Percentiles rank a stretch among this genome's conserved stretches.
Conservation (phyloP, 1,140 invertebrate species). For the Drosophila cardini region DNA sequence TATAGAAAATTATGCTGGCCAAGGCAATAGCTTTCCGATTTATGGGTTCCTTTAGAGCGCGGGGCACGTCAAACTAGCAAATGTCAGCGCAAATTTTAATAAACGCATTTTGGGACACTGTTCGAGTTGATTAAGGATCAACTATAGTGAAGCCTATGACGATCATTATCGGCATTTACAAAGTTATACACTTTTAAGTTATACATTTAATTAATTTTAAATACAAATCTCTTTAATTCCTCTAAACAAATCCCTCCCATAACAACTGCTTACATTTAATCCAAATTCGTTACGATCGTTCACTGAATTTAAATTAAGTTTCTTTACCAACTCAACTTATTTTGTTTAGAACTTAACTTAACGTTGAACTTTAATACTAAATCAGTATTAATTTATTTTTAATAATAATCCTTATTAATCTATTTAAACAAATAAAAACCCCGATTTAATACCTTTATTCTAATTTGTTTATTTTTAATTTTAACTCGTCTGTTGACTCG, state of each 20-base stretch:
- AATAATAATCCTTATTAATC: slow-evolving; percentile 3
- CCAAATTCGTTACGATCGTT: no score
- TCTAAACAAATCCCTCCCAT: no score
- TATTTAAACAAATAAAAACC: neutral
- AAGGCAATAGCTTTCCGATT: slow-evolving; percentile 54
- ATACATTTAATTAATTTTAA: no score
- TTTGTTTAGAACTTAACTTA: neutral
- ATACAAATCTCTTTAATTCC: no score
- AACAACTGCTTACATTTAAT: no score
- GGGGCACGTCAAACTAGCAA: slow-evolving; percentile 31
- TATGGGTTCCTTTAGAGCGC: slow-evolving; percentile 6
- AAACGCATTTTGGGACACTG: slow-evolving; percentile 73
- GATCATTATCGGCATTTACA: slow-evolving; percentile 62
- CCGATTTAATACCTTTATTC: no score
- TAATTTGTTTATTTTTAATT: no score
- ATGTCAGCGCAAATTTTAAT: slow-evolving; percentile 66
- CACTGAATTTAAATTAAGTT: no score
- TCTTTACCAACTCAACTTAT: no score
- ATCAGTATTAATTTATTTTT: neutral
- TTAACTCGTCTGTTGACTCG: no score
- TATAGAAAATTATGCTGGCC: slow-evolving; percentile 54
- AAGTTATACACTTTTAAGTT: no score
- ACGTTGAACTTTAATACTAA: neutral
- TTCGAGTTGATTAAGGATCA: slow-evolving; percentile 72
- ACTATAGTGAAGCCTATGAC: slow-evolving; percentile 44